Conservation (phyloP, 2,888 invertebrate species). For the Cyrtodaria siliqua region DNA sequence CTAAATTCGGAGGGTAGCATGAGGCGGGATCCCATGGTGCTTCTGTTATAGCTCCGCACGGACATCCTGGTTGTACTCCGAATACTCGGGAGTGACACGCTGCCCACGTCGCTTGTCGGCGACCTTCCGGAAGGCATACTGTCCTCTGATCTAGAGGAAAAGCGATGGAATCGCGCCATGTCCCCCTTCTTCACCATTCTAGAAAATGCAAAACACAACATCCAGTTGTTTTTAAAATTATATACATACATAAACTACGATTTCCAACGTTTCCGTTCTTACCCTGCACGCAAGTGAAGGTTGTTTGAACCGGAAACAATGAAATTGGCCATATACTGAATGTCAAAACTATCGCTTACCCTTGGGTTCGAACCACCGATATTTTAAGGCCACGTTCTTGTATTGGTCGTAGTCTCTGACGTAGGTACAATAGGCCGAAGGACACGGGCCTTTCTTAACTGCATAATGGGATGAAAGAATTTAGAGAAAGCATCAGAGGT, state of each 20-base stretch:
- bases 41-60: constrained; percentile 32
- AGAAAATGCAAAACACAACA: constrained; percentile 28
- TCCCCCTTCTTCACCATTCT: constrained; percentile 58
- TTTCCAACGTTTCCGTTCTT: too few relatives aligned
- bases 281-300: too few relatives aligned
- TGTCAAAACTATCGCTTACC: constrained; percentile 50
- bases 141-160: constrained; percentile 49
- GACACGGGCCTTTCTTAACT: constrained; percentile 52
- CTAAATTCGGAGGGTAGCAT: constrained; percentile 54
- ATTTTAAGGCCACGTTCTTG: constrained; percentile 64
- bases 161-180: constrained; percentile 36
- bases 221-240: too few relatives aligned
- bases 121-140: constrained; percentile 42
- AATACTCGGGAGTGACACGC: constrained; percentile 58
- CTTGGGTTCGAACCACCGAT: constrained; percentile 71
- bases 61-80: constrained; percentile 53
- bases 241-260: too few relatives aligned
- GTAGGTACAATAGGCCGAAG: constrained; percentile 54
- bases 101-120: constrained; percentile 46
- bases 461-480: not conserved
- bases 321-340: too few relatives aligned
- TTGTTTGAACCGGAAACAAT: too few relatives aligned
- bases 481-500: too few relatives aligned
- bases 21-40: constrained; percentile 51
- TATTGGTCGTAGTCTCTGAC: constrained; percentile 23